Percentiles rank a stretch among this genome's conserved stretches.
These are phyloP conservation scores for Phocoena phocoena DNA, from an alignment of 2,113 vertebrate species.

Conservation along the genomic window DNA sequence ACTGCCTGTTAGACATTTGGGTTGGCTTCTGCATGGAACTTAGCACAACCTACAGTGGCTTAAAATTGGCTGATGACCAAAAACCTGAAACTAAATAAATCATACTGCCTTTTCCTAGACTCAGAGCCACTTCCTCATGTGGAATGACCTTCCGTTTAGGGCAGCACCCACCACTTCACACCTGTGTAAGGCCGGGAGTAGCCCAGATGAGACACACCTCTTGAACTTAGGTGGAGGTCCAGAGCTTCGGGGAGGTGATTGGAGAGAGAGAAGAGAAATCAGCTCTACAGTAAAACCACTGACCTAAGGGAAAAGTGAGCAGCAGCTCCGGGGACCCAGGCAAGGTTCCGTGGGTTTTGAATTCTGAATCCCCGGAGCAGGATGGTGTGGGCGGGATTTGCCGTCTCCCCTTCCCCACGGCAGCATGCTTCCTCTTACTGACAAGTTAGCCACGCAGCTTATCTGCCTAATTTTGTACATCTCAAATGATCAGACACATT, in stretches of 20 bases:
- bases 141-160: neutral
- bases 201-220: accelerated
- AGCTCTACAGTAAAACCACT: neutral
- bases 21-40: neutral
- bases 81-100: neutral
- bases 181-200: neutral
- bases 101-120: neutral
- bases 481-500: conserved; percentile 68
- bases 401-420: neutral
- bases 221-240: neutral
- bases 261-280: neutral
- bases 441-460: neutral
- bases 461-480: conserved; percentile 45
- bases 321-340: neutral
- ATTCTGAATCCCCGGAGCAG: neutral
- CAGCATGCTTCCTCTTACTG: neutral
- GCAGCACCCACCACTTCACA: neutral
- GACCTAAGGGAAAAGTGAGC: neutral
- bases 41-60: neutral
- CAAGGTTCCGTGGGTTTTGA: neutral
- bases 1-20: neutral
- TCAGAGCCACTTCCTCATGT: neutral
- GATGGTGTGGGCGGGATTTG: accelerated
- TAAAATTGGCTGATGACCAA: neutral
- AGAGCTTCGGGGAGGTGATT: neutral